Evolutionary conservation across 30 jellyfish, hydroid and myxozoan genomes (phyloP), one percentile per base, ranked within the genome.

Genomic region (Cassiopea andromeda): DNA sequence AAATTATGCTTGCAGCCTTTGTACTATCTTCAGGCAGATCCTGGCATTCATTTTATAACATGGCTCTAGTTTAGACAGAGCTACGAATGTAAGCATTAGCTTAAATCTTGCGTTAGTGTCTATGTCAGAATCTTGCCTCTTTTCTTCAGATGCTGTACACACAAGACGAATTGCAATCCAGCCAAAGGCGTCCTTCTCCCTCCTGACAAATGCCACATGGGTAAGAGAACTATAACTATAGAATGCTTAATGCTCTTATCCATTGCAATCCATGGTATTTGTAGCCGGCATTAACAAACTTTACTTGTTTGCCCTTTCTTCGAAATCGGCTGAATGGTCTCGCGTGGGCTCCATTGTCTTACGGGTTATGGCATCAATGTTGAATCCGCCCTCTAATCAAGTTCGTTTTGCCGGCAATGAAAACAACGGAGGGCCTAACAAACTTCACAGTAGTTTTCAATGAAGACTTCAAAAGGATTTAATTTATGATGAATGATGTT

Each of bases 71-170:
- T 54, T 54, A 54, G 64, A 54, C 0, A 0, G 64, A 0, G 64
- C 64, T 54, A 3, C 64, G 12, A 3, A 10, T 54, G 12, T 54
- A 54, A 54, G 12, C 12, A 3, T 54, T 54, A 3, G 12, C 64
- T 10, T 54, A 54, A 54, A 10, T 10, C 64, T 3, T 54, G 7
- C 12, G 12, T 54, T 54, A 54, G 7, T 54, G 64, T 10, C 7
- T 54, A 6, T 3, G 0, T 54, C 10, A 10, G 64, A 18, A 12
- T 48, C 64, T 81, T 2, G 2, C 9, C 76, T 54, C 27, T 67
- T 61, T 10, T 0, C 16, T 83, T 44, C 81, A 90, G 97, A 47
- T 90, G 97, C 87, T 90, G 97, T 73, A 48, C 72, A 1, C 93
- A 90, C 48, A 71, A 13, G 27, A 90, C 59, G 38, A 54, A 50